Evolutionary conservation across 2,888 invertebrate genomes (phyloP), one percentile per base, ranked within the genome.

Genomic region (Plemyria rubiginata): DNA sequence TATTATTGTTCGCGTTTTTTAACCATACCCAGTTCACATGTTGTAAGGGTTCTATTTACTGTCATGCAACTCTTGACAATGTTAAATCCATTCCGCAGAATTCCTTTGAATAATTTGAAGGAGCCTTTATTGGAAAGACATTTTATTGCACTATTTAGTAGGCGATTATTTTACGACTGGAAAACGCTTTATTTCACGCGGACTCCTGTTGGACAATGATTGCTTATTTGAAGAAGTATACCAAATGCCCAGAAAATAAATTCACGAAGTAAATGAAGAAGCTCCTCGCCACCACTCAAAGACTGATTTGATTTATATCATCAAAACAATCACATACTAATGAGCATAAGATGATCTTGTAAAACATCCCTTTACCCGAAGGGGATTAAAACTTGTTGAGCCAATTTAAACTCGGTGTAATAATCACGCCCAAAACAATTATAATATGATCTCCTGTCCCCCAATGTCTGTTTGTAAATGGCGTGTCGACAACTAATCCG

Each of bases 371-470:
- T 77, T 71, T 71, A 74, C 76, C 78, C 76, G 79, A 80, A 81
- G 81, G 82, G 87, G 85, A 76, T 81, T 76, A 72, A 82, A 81
- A 85, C 87, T 88, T 87, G 86, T 90, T 86, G 88, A 88, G 85
- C 80, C 85, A 86, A 90, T 90, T 22, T 88, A 87, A 87, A 83
- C 79, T 82, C 79, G 79, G 79, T 80, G 82, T 83, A 81, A 85
- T 85, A 86, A 87, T 82, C 81, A 79, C 79, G 83, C 88, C 86
- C 84, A 82, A 82, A 87, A 86, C 87, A 88, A 88, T 90, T 88
- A 86, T n/a, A n/a, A n/a, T 82, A 84, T 80, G 82, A 84, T 86
- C 81, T 82, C 78, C 73, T 76, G 72, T 74, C 80, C 85, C 85
- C 78, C 78, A 79, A 82, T 80, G 80, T 82, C 81, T 83, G 78